A percentile compares a stretch with the other conserved stretches of the same genome.
Evolutionary conservation across 2,797 vertebrate genomes (phyloP).

Genomic region (Liparis tanakae): DNA sequence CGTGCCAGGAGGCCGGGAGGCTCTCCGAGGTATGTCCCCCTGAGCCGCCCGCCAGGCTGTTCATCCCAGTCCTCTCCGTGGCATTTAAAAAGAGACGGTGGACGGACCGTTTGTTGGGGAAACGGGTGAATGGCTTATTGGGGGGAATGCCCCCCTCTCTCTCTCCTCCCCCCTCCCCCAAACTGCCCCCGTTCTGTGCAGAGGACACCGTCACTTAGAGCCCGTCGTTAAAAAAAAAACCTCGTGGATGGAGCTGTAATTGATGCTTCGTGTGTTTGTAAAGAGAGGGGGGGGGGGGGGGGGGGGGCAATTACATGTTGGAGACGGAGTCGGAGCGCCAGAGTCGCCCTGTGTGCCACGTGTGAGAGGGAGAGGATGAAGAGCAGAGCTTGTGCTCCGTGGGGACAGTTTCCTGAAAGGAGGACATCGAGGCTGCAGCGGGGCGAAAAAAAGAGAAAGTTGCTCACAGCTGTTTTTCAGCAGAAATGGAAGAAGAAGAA

Average conservation of each 20-base stretch:
- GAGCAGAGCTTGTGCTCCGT: constrained; percentile 24
- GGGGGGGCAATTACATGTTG: constrained; percentile 53
- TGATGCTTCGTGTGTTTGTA: constrained; percentile 74
- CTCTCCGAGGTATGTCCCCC: constrained; percentile 74
- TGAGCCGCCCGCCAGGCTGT: constrained; percentile 64
- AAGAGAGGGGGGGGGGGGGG: constrained; percentile 18
- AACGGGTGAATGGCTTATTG: constrained; percentile 50
- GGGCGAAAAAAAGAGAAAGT: constrained; percentile 22
- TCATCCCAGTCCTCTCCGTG: constrained; percentile 49
- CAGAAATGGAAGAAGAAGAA: neutral
- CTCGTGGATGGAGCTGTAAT: constrained; percentile 69
- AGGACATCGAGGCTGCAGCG: constrained; percentile 31
- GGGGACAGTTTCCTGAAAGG: constrained; percentile 30
- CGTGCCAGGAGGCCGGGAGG: constrained; percentile 64
- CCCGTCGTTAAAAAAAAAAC: constrained; percentile 64
- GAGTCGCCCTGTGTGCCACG: constrained; percentile 33
- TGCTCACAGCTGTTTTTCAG: constrained; percentile 38
- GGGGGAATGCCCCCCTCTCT: constrained; percentile 30
- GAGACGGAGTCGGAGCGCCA: constrained; percentile 12
- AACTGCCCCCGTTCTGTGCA: constrained; percentile 52
- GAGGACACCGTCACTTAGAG: constrained; percentile 68
- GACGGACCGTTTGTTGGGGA: constrained; percentile 59
- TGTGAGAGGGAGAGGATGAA: constrained; percentile 57
- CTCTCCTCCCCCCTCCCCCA: neutral
- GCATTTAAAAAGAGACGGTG: constrained; percentile 60